Base-by-base conservation (phyloP, 2,888 invertebrate species). In the Stictocephala bisonia region DNA sequence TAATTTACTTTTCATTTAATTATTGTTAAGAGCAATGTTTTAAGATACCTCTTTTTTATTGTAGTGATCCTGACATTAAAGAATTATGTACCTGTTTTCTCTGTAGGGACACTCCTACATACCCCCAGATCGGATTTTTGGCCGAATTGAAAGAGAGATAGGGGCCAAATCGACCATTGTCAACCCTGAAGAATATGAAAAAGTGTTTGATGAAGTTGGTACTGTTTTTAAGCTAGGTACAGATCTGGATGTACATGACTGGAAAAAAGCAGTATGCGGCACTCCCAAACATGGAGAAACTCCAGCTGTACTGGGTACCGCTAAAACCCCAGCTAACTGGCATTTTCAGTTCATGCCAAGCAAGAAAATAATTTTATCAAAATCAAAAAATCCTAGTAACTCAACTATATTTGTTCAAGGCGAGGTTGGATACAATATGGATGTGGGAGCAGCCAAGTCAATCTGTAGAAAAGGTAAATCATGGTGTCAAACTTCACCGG, bases 51-150 rank as follows among this genome's bases (percentile, higher is more conserved):
- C n/a, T n/a, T n/a, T n/a, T n/a, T n/a, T n/a, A n/a, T n/a, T n/a
- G n/a, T n/a, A n/a, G n/a, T n/a, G n/a, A n/a, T n/a, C n/a, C n/a
- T n/a, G n/a, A n/a, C n/a, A n/a, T n/a, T n/a, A n/a, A n/a, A n/a
- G n/a, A n/a, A n/a, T n/a, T n/a, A n/a, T n/a, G n/a, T n/a, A n/a
- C n/a, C n/a, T n/a, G n/a, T n/a, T n/a, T n/a, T n/a, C n/a, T n/a
- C n/a, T n/a, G n/a, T n/a, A n/a, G 2, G 81, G 81, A 3, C 80
- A 81, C 74, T 80, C 79, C 4, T 81, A 75, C 75, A 77, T 81
- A 22, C 79, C 79, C 24, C 76, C 80, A 41, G 79, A 82, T 71
- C 53, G 79, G 20, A 71, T 81, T 66, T 81, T 81, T 76, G 79
- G 79, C 41, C 72, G 78, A 73, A 81, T 80, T 56, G 80, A 81